Conservation (phyloP, 2,113 vertebrate genomes). For the Hippocampus mohnikei region DNA sequence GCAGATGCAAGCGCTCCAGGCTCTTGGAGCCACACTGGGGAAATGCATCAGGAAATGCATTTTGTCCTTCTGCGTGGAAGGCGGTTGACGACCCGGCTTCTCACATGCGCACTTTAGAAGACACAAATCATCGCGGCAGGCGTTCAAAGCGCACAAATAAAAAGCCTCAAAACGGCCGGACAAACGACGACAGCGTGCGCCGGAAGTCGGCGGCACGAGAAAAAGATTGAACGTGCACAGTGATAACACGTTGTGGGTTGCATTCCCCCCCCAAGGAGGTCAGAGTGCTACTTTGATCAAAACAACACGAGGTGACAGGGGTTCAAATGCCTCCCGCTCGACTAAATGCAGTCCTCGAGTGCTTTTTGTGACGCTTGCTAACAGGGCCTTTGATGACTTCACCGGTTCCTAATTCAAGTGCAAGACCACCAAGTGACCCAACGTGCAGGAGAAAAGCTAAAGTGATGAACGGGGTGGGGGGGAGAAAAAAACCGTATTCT, state of each 20-base stretch:
- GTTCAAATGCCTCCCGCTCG: not conserved
- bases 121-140: slow-evolving; percentile 5
- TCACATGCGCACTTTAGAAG: slow-evolving; percentile 8
- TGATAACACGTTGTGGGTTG: not conserved
- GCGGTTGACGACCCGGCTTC: not conserved
- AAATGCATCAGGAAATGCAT: slow-evolving; percentile 59
- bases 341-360: not conserved
- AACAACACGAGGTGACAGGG: not conserved
- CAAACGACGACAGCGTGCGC: not conserved
- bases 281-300: not conserved
- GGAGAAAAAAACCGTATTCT: too few relatives aligned
- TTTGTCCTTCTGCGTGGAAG: slow-evolving; percentile 53
- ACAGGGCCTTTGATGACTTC: not conserved
- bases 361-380: not conserved
- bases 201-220: slow-evolving; percentile 1
- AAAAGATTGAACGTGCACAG: not conserved
- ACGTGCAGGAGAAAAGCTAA: too few relatives aligned
- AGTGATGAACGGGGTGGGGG: too few relatives aligned
- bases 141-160: slow-evolving; percentile 10
- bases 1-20: slow-evolving; percentile 60
- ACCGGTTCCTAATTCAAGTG: not conserved
- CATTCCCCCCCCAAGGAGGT: too few relatives aligned
- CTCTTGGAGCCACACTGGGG: slow-evolving; percentile 11
- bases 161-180: not conserved
- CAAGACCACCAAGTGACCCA: not conserved